Conservation (phyloP, 92 coral and sea anemone genomes). For the Parazoanthus swiftii region DNA sequence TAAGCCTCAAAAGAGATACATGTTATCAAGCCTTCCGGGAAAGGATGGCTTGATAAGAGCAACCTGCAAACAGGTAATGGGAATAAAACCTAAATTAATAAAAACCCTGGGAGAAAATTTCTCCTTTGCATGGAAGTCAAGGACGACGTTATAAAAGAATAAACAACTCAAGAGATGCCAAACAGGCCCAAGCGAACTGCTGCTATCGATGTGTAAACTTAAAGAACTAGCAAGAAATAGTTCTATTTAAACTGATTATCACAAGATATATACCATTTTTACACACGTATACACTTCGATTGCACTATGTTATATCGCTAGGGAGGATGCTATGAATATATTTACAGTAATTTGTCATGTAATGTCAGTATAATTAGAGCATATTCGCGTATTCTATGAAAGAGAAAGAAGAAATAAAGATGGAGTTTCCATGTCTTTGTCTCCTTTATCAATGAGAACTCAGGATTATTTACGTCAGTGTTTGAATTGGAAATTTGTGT, state of each 20-base stretch:
- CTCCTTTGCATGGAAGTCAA: no score
- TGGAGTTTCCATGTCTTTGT: no score
- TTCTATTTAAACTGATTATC: neutral
- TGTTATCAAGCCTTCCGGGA: no score
- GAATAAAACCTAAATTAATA: no score
- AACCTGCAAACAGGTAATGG: no score
- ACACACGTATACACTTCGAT: neutral
- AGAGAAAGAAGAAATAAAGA: no score
- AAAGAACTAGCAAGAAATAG: neutral
- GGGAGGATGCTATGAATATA: neutral
- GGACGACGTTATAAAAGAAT: no score
- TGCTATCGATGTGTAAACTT: slow-evolving; percentile 1
- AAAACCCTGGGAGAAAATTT: no score
- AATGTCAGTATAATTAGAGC: neutral
- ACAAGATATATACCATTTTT: neutral
- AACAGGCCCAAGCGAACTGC: slow-evolving; percentile 10
- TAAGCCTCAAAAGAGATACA: no score
- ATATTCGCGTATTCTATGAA: neutral
- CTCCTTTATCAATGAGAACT: neutral
- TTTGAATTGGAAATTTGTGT: slow-evolving; percentile 27
- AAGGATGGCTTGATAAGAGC: no score
- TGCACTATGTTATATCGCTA: neutral
- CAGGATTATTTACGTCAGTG: neutral
- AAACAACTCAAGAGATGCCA: neutral
- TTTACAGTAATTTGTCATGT: neutral